Evolutionary conservation across 2,888 invertebrate genomes (phyloP), one percentile per base, ranked within the genome.

Genomic region (Tenthredo livida): DNA sequence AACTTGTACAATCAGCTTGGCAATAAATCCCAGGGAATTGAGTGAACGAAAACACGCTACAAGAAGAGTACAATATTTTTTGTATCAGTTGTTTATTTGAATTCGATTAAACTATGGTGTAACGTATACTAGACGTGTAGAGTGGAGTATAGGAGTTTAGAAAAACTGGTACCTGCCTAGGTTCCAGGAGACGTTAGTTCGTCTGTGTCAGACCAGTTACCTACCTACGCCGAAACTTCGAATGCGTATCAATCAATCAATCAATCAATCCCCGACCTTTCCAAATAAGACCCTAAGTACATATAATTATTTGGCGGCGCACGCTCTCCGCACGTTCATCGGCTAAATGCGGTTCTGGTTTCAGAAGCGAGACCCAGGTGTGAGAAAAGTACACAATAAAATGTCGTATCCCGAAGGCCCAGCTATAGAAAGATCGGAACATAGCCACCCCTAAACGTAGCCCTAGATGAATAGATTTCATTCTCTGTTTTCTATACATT

Each of bases 331-430:
- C 83, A 82, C 75, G 83, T 73, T 72, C 73, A 84, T 70, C 82
- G 85, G 80, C 61, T 80, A 61, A 58, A 80, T 80, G 77, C 77
- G 77, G 77, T 77, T 65, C 80, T 33, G 61, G 61, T 25, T 61
- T 58, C 61, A 65, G 58, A 61, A 80, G 58, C 61, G 21, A 77
- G 78, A 87, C 87, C 92, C 92, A 92, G 93, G 91, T 92, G 92
- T 90, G 91, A 91, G 90, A 89, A 90, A 90, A 89, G 86, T 88
- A 87, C 87, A 91, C 92, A 92, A 92, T 91, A 88, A 91, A 91
- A 90, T 89, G 90, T 92, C 92, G 67, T 83, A 43, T 70, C 67
- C 70, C 80, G 61, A 61, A 80, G 65, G 29, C 83, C 83, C 47
- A 12, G 89, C 88, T 87, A 89, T 91, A 88, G 89, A 90, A 87